Conservation (phyloP, 2,888 invertebrate species). For the Mycalesis mineus region DNA sequence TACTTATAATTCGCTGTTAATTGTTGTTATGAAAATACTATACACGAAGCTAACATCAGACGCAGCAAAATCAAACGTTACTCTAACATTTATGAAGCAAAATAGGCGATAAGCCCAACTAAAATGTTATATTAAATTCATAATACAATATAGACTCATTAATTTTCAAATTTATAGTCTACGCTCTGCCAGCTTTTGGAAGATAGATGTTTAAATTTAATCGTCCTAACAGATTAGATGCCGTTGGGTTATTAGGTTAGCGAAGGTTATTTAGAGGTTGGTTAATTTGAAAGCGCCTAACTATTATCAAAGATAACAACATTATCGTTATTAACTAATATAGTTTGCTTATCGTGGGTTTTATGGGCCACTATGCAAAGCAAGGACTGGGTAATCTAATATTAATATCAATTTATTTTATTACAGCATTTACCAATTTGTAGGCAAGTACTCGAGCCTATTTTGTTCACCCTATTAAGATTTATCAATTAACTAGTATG, state of each 20-base stretch:
- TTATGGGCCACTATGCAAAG: background rate
- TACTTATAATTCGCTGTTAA: no score
- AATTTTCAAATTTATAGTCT: background rate
- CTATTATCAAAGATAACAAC: background rate
- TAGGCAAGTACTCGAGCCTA: background rate
- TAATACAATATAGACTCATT: background rate
- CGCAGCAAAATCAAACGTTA: no score
- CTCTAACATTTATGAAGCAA: no score
- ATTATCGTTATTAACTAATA: background rate
- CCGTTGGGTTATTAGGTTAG: background rate
- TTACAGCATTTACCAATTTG: background rate
- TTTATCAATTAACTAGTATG: no score
- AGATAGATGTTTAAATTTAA: background rate
- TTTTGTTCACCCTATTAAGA: no score
- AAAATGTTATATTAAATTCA: background rate
- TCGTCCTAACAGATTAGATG: background rate
- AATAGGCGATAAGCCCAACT: no score
- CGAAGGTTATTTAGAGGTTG: constrained; percentile 1
- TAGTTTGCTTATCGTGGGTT: constrained; percentile 1
- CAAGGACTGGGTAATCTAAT: background rate
- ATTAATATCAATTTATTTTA: background rate
- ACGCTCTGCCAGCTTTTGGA: background rate
- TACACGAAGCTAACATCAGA: no score
- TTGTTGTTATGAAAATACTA: no score
- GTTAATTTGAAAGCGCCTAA: background rate